A percentile compares a stretch with the other conserved stretches of the same genome.
These are phyloP conservation scores for Agriopis leucophaearia DNA, from an alignment of 2,888 invertebrate genomes.

Conservation along the genomic window DNA sequence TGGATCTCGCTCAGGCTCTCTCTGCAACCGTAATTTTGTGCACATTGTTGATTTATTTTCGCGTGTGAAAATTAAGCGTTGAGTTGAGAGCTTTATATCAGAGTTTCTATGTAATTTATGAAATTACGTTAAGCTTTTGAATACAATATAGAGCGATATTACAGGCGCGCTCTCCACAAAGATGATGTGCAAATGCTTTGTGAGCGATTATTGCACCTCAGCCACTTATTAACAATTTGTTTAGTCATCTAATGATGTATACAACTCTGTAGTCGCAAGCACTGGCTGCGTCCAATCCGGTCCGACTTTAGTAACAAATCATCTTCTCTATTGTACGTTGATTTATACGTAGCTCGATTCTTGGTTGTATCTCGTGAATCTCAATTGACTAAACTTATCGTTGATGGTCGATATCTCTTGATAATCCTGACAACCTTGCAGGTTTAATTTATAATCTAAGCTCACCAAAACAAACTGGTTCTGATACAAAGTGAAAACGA, in stretches of 20 bases:
- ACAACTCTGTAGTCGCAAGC: conserved; percentile 51
- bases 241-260: conserved; percentile 84
- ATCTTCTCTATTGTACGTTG: conserved; percentile 64
- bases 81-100: too few species aligned
- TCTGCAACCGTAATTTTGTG: too few species aligned
- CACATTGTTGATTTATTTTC: too few species aligned
- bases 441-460: neutral
- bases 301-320: conserved; percentile 71
- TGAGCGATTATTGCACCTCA: conserved; percentile 62
- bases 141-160: conserved; percentile 38
- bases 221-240: conserved; percentile 69
- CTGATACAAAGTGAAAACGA: neutral
- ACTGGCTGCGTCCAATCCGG: conserved; percentile 52
- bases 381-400: conserved; percentile 12
- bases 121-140: neutral
- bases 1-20: too few species aligned
- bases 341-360: conserved; percentile 59
- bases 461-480: neutral
- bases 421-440: conserved; percentile 2
- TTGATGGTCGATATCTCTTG: conserved; percentile 14
- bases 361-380: conserved; percentile 10
- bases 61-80: too few species aligned
- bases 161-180: conserved; percentile 33
- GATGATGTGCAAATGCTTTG: conserved; percentile 67
- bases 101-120: neutral